phyloP scores from a whole-genome alignment of 2,113 vertebrate species.

The Andinoacara biseriatus region DNA sequence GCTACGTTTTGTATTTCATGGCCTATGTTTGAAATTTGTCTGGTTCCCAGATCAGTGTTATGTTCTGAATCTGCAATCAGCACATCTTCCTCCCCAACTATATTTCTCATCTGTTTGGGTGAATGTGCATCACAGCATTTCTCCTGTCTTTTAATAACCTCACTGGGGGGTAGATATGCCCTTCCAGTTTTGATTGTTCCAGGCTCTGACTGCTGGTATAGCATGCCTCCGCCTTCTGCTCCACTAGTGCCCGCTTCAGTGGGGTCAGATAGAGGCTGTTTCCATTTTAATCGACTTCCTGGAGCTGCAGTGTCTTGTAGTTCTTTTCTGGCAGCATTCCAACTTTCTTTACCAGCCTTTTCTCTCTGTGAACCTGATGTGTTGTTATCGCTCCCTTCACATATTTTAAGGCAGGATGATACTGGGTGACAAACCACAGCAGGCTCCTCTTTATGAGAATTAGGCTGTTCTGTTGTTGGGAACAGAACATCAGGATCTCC shows the following conservation, averaged over 20 bases:
- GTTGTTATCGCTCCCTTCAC: neutral
- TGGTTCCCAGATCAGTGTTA: neutral
- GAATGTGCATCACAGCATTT: neutral
- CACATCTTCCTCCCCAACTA: neutral
- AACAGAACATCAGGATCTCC: neutral
- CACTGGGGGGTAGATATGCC: neutral
- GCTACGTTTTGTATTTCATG: neutral
- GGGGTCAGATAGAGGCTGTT: neutral
- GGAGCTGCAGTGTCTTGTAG: neutral
- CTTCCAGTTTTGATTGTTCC: neutral
- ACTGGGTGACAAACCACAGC: neutral
- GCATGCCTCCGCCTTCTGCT: neutral
- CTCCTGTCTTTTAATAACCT: neutral
- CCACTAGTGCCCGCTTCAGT: slow-evolving; percentile 9
- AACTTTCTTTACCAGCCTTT: neutral
- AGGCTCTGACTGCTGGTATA: neutral
- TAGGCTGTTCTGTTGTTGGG: neutral
- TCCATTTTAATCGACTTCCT: slow-evolving; percentile 14
- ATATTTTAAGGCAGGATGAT: neutral
- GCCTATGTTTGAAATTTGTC: neutral
- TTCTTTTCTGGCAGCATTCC: neutral
- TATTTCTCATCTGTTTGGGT: neutral
- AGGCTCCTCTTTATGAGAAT: neutral
- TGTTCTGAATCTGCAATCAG: neutral
- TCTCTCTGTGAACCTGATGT: neutral